Evolutionary conservation across 2,113 vertebrate genomes (phyloP), one percentile per base, ranked within the genome.

Genomic region (Menidia beryllina): DNA sequence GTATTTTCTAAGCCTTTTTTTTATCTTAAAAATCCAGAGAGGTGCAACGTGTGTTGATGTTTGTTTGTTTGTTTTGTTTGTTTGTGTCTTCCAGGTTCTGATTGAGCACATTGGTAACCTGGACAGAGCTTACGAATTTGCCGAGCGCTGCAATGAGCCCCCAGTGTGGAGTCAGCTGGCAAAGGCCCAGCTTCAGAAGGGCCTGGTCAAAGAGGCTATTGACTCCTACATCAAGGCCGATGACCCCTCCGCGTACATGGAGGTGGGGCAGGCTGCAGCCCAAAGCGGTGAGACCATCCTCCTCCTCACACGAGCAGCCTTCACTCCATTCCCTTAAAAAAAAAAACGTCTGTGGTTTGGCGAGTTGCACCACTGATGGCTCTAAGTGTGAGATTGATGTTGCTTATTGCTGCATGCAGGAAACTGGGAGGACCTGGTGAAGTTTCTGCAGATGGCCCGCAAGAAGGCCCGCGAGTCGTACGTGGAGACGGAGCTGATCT

Each of bases 151-250:
- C 92, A 99, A 99, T 75, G 98, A 99, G 85, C 98, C 98, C 17
- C 96, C 98, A 0, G 98, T 99, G 57, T 99, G 98, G 98, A 99
- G 98, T 93, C 98, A 99, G 88, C 93, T 99, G 76, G 98, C 97
- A 34, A 99, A 99, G 90, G 98, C 98, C 60, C 98, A 99, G 90
- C 93, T 99, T 56, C 98, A 99, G 81, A 99, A 99, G 84, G 97
- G 95, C 36, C 96, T 99, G 91, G 98, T 99, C 1, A 99, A 99
- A 82, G 98, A 99, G 93, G 97, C 98, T 19, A 99, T 99, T 53
- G 98, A 99, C 91, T 99, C 98, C 0, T 99, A 99, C 60, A 99
- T 99, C 81, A 99, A 99, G 93, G 98, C 98, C 30, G 98, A 99
- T 72, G 98, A 99, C 85, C 98, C 98, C 39, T 99, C 98, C 17